Base-by-base conservation (phyloP, 2,797 vertebrate species). In the Sebastolobus alascanus region DNA sequence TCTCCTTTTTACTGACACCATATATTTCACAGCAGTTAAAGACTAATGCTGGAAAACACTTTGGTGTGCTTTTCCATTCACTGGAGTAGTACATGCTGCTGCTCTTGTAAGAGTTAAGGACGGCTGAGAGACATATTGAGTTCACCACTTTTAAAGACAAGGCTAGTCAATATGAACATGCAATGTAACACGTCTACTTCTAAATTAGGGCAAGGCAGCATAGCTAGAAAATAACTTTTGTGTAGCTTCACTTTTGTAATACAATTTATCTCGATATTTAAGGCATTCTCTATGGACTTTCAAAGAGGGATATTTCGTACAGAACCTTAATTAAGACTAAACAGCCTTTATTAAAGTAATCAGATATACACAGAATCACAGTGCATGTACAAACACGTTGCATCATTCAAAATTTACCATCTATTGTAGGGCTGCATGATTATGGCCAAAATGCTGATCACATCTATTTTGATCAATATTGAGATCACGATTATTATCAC, bases 61-160 rank as follows among this genome's bases (percentile, higher is more conserved):
- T 58, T 8, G 38, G 18, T 35, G 25, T 50, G 5, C 69, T 71
- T 70, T 75, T 56, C 35, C 14, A 4, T 64, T 71, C 31, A 16
- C 8, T 59, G 12, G 22, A 68, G 52, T 63, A 22, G 29, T 20
- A 6, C 37, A 20, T 13, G 8, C 8, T 46, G 3, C 4, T 1
- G 16, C 55, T 65, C 18, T 22, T 31, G 3, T 8, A 11, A 20
- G 63, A 46, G 12, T 67, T 43, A 16, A 37, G 16, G 13, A 60
- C 10, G 12, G 25, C 20, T 54, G 68, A 79, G 56, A 80, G 18
- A 68, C 58, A 58, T 25, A 27, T 9, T 60, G 40, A 13, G 20
- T 72, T 56, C 13, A 46, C 31, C 31, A 10, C 35, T 59, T 63
- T 59, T n/a, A 65, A 56, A 59, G 59, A 69, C 4, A 9, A 54